Conservation (phyloP, 2,888 invertebrate genomes). For the Enchytraeus crypticus region DNA sequence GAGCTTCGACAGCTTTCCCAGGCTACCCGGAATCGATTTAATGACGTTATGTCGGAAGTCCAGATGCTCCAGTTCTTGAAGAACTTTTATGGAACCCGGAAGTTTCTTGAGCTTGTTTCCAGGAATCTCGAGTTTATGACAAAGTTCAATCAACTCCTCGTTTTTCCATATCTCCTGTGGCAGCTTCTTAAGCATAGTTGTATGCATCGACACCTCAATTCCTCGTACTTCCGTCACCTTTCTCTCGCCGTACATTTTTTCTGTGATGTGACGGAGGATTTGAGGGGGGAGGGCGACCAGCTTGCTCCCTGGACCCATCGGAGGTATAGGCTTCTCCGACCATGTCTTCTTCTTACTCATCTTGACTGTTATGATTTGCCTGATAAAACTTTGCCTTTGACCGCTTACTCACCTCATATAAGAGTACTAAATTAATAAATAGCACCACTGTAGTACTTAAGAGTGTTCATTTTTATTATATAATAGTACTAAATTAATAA, state of each 20-base stretch:
- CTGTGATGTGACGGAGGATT: conserved; percentile 36
- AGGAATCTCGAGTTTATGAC: conserved; percentile 37
- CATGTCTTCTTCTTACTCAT: not conserved
- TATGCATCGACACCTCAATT: conserved; percentile 25
- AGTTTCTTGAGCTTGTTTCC: conserved; percentile 43
- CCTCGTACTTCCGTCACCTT: conserved; percentile 17
- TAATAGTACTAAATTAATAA: no score
- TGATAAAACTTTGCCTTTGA: no score
- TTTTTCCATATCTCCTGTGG: conserved; percentile 44
- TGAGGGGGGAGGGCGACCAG: conserved; percentile 41
- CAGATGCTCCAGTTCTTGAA: conserved; percentile 36
- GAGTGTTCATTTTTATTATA: no score
- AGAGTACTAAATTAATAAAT: no score
- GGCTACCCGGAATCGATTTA: conserved; percentile 35
- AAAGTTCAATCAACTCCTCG: conserved; percentile 39
- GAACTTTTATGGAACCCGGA: conserved; percentile 35
- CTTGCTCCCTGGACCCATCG: conserved; percentile 46
- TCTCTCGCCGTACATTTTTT: conserved; percentile 30
- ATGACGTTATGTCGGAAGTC: conserved; percentile 40
- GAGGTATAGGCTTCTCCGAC: conserved; percentile 43
- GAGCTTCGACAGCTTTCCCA: conserved; percentile 36
- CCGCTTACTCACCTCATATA: no score
- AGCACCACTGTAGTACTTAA: no score
- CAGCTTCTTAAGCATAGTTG: conserved; percentile 30
- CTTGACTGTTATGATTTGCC: no score